A percentile compares a stretch with the other conserved stretches of the same genome.
Evolutionary conservation across 2,888 invertebrate genomes (phyloP).

Genomic region (Chironomus riparius): DNA sequence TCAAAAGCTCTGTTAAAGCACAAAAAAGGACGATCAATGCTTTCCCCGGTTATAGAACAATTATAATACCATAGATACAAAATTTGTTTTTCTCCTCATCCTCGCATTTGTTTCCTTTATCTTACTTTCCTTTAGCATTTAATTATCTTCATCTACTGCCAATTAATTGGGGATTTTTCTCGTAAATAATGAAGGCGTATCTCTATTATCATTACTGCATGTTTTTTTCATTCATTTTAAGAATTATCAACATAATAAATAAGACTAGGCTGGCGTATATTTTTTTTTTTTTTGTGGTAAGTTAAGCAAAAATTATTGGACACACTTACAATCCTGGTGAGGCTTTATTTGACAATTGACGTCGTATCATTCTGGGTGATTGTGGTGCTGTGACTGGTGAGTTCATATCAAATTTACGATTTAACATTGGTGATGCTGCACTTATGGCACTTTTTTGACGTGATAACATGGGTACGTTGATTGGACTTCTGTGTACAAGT

Average conservation of each 20-base stretch:
- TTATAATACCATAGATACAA: too few relatives aligned
- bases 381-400: constrained; percentile 31
- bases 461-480: constrained; percentile 24
- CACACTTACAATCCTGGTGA: constrained; percentile 36
- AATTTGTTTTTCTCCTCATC: background rate
- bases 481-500: constrained; percentile 25
- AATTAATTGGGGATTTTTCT: background rate
- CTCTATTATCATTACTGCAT: background rate
- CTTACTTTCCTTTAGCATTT: background rate
- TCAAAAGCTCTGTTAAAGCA: background rate
- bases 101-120: background rate
- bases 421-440: constrained; percentile 33
- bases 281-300: background rate
- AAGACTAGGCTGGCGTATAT: background rate
- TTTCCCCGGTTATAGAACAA: background rate
- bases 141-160: background rate
- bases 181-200: background rate
- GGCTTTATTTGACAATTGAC: constrained; percentile 34
- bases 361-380: constrained; percentile 34
- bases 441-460: constrained; percentile 32
- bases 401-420: constrained; percentile 32
- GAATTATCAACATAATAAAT: background rate
- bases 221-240: background rate
- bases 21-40: background rate
- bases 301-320: background rate